Conservation (phyloP, 1,140 invertebrate genomes). For the Penaeus indicus region DNA sequence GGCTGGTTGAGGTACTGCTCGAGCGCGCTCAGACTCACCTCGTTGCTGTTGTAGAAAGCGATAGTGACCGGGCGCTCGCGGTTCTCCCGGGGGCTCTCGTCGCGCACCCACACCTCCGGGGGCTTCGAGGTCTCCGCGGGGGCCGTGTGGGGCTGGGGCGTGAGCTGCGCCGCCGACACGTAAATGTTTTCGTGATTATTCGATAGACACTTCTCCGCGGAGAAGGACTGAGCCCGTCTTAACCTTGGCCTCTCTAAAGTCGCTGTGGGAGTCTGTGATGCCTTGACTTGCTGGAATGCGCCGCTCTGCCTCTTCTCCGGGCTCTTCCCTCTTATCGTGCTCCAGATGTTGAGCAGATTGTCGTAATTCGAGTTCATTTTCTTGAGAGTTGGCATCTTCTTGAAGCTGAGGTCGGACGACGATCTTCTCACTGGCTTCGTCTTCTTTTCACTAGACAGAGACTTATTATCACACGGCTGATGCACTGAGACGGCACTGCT, state of each 20-base stretch:
- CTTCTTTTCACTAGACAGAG: conserved; percentile 22
- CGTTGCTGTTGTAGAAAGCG: conserved; percentile 53
- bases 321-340: conserved; percentile 47
- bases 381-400: conserved; percentile 34
- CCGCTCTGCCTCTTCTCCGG: conserved; percentile 43
- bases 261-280: not conserved
- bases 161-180: not conserved
- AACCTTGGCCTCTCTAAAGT: conserved; percentile 31
- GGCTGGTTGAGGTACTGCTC: conserved; percentile 50
- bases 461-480: conserved; percentile 42
- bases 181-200: conserved; percentile 36
- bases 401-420: conserved; percentile 51
- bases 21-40: conserved; percentile 45
- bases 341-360: conserved; percentile 48
- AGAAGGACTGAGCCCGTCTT: conserved; percentile 58
- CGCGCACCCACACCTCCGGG: conserved; percentile 37
- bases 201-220: conserved; percentile 42
- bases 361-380: conserved; percentile 45
- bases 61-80: conserved; percentile 63
- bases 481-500: conserved; percentile 68
- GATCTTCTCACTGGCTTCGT: conserved; percentile 44
- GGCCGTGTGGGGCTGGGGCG: conserved; percentile 18
- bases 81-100: conserved; percentile 45
- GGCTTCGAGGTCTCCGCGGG: not conserved
- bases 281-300: not conserved